Base-by-base conservation (phyloP, 2,888 invertebrate species). In the Hymenopus coronatus region DNA sequence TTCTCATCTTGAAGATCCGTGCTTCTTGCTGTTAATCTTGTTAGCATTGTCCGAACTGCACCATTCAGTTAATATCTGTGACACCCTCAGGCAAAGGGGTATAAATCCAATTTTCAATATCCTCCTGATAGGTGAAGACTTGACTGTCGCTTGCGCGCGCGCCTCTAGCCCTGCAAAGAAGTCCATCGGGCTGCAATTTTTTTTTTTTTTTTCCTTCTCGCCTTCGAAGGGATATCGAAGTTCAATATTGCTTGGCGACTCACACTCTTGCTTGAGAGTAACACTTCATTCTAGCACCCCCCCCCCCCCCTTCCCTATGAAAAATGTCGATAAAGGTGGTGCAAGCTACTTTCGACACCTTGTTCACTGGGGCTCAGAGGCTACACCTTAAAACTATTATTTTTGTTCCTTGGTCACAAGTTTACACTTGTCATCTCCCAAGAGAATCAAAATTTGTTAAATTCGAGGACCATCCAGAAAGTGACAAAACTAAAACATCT, bases 61-160 rank as follows among this genome's bases (percentile, higher is more conserved):
- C 54, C 54, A 54, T 54, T 54, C 54, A 70, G 54, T 70, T 70
- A 70, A 70, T 70, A 70, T 70, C 25, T 70, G 54, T 70, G 54
- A 70, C 54, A 70, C 54, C 54, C 25, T 8, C 54, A 70, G 54
- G 54, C 54, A 20, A 3, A 70, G 54, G 54, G 54, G 25, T 70
- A 70, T 70, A 87, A 87, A 87, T 87, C 82, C 87, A 87, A 87
- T 87, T 87, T 87, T 87, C 87, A 87, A 87, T 87, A 87, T 82
- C 82, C 82, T 82, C 87, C 40, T 87, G 82, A 87, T 82, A 82
- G 82, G 87, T 82, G 27, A 33, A 82, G 81, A 81, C 82, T 25
- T 12, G 14, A 70, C 54, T 70, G 54, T 15, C 54, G 54, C 54
- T n/a, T n/a, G 4, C 33, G 33, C 33, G 4, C 33, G 33, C 15